These are phyloP conservation scores for Melanotus villosus DNA, from an alignment of 2,888 invertebrate species.

Conservation along the genomic window DNA sequence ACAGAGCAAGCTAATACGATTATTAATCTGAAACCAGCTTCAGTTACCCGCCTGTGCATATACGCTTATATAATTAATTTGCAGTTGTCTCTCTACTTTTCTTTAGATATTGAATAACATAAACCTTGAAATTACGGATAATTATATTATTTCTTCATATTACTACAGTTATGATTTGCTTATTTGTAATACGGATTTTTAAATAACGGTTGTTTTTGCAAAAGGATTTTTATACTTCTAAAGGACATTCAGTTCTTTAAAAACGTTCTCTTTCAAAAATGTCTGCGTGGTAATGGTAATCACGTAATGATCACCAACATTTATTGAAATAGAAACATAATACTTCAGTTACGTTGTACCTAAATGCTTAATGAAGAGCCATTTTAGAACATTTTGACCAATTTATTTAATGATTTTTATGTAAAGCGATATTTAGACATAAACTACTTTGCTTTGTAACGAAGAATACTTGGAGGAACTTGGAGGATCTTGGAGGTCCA, in stretches of 20 bases:
- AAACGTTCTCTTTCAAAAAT: slow-evolving; percentile 11
- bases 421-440: too few relatives aligned
- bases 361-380: too few relatives aligned
- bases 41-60: slow-evolving; percentile 3
- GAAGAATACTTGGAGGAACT: too few relatives aligned
- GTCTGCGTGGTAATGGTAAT: too few relatives aligned
- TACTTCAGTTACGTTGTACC: too few relatives aligned
- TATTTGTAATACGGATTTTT: too few relatives aligned
- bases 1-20: slow-evolving; percentile 18
- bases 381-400: too few relatives aligned
- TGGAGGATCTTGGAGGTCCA: too few relatives aligned
- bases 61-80: slow-evolving; percentile 22
- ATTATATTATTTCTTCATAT: slow-evolving; percentile 25
- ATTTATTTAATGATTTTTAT: too few relatives aligned
- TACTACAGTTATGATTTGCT: slow-evolving; percentile 12
- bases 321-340: too few relatives aligned
- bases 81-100: slow-evolving; percentile 11
- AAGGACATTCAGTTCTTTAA: slow-evolving; percentile 4
- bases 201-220: neutral
- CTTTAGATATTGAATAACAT: slow-evolving; percentile 11
- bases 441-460: too few relatives aligned
- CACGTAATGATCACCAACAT: too few relatives aligned
- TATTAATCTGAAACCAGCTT: slow-evolving; percentile 20
- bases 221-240: slow-evolving; percentile 4
- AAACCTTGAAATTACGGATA: slow-evolving; percentile 23